phyloP scores from a whole-genome alignment of 1,140 invertebrate species.

The Lerema accius region DNA sequence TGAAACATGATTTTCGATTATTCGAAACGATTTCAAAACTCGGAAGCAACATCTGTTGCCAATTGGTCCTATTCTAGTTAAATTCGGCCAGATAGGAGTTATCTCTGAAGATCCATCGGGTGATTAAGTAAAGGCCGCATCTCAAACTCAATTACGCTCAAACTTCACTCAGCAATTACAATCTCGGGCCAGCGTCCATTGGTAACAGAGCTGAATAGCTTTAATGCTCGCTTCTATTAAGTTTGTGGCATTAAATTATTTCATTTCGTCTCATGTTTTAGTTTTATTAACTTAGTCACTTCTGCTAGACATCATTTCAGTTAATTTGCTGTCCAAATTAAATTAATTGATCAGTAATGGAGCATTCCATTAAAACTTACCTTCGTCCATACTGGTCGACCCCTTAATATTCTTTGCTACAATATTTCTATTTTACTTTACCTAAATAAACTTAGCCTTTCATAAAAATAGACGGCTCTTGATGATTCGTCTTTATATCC shows the following conservation, averaged over 20 bases:
- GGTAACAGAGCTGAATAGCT: constrained; percentile 16
- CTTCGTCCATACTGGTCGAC: no score
- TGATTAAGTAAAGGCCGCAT: constrained; percentile 54
- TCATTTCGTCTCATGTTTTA: constrained; percentile 12
- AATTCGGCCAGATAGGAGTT: constrained; percentile 51
- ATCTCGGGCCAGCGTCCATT: constrained; percentile 37
- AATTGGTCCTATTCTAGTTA: constrained; percentile 49
- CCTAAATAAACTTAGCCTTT: no score
- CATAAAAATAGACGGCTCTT: no score
- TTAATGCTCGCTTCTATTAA: constrained; percentile 24
- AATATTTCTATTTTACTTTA: no score
- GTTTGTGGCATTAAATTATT: constrained; percentile 29
- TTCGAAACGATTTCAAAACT: constrained; percentile 24
- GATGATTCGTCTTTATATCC: no score
- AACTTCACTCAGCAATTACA: constrained; percentile 56
- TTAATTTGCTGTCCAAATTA: background rate
- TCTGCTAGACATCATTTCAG: background rate
- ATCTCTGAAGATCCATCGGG: constrained; percentile 54
- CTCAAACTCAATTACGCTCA: constrained; percentile 47
- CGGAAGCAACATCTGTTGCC: constrained; percentile 39
- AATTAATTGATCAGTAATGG: no score
- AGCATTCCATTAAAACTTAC: no score
- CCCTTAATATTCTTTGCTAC: no score
- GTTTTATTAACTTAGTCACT: background rate
- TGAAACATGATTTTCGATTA: constrained; percentile 18